Percentiles rank a stretch among this genome's conserved stretches.
These are phyloP conservation scores for Drosophila hamatofila DNA, from an alignment of 2,888 invertebrate genomes.

Conservation along the genomic window DNA sequence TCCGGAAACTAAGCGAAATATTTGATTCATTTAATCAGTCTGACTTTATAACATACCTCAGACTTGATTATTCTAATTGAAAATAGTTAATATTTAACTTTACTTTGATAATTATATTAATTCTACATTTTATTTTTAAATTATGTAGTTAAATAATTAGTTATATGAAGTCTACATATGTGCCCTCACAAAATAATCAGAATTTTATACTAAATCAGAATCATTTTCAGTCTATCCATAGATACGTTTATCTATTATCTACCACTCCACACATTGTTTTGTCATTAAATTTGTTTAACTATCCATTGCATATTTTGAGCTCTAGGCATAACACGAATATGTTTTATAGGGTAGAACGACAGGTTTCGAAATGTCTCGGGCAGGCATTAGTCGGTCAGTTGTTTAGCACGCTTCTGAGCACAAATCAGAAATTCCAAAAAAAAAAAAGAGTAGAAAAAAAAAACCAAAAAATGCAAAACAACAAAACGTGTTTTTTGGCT, in stretches of 20 bases:
- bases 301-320: neutral
- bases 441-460: constrained; percentile 10
- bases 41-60: neutral
- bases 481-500: constrained; percentile 61
- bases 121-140: neutral
- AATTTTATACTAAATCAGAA: neutral
- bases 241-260: neutral
- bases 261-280: neutral
- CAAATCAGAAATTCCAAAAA: constrained; percentile 45
- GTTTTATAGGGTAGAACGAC: neutral
- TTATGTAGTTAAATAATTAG: neutral
- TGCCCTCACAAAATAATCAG: neutral
- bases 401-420: constrained; percentile 39
- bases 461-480: constrained; percentile 32
- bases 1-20: neutral
- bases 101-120: neutral
- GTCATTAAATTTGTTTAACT: neutral
- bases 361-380: constrained; percentile 14
- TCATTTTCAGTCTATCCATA: neutral
- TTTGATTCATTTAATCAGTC: neutral
- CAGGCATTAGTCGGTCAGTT: constrained; percentile 20
- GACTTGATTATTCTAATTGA: neutral
- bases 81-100: neutral
- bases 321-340: neutral
- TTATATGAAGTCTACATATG: neutral